phyloP scores from a whole-genome alignment of 2,888 invertebrate genomes.

The Thalpophila matura region DNA sequence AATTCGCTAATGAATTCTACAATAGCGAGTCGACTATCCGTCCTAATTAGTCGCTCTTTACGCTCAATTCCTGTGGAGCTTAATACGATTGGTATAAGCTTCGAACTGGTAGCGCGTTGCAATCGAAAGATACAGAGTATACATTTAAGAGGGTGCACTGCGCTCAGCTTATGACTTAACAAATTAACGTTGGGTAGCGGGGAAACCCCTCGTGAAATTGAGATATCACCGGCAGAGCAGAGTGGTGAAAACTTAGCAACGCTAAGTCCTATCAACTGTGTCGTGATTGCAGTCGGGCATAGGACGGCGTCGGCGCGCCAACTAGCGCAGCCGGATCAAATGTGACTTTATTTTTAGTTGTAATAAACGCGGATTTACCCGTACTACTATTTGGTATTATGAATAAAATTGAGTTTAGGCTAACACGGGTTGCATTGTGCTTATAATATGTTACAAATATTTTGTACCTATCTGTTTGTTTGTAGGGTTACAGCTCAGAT shows the following conservation, averaged over 20 bases:
- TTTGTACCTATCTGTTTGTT: slow-evolving; percentile 1
- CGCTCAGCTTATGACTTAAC: slow-evolving; percentile 72
- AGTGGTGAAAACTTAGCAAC: slow-evolving; percentile 88
- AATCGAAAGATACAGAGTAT: slow-evolving; percentile 35
- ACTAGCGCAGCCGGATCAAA: slow-evolving; percentile 54
- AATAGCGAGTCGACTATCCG: slow-evolving; percentile 80
- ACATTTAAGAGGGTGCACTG: slow-evolving; percentile 55
- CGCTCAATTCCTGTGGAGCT: slow-evolving; percentile 78
- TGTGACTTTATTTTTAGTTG: slow-evolving; percentile 56
- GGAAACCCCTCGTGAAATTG: slow-evolving; percentile 83
- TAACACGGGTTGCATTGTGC: slow-evolving; percentile 27
- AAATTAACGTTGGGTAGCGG: slow-evolving; percentile 81
- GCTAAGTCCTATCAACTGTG: slow-evolving; percentile 83
- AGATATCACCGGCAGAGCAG: slow-evolving; percentile 81
- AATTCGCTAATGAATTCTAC: slow-evolving; percentile 82
- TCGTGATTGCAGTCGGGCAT: slow-evolving; percentile 72
- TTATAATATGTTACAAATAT: slow-evolving; percentile 14
- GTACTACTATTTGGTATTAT: slow-evolving; percentile 24
- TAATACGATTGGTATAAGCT: slow-evolving; percentile 71
- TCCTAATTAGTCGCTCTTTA: slow-evolving; percentile 83
- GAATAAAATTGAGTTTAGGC: slow-evolving; percentile 31
- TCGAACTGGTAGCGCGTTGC: slow-evolving; percentile 61
- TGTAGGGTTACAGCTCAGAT: background rate
- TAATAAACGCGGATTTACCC: slow-evolving; percentile 46
- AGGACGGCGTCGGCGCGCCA: slow-evolving; percentile 49